Conservation (phyloP, 2,797 vertebrate species). For the Gephyroberyx darwinii region DNA sequence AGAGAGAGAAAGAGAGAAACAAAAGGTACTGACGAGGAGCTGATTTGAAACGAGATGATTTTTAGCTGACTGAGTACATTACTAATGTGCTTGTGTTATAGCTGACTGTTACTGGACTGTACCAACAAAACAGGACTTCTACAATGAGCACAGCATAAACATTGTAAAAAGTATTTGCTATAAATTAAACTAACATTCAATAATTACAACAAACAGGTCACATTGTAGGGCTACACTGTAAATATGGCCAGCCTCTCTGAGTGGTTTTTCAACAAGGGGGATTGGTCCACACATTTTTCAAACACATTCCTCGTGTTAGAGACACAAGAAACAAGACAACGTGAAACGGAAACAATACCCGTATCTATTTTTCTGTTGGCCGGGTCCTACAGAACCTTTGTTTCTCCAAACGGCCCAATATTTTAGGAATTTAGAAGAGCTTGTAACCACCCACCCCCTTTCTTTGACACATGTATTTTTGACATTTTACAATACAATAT, state of each 20-base stretch:
- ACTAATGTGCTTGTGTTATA: background rate
- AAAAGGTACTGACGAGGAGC: background rate
- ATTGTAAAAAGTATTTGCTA: background rate
- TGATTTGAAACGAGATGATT: background rate
- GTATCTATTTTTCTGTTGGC: background rate
- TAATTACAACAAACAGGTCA: too few relatives aligned
- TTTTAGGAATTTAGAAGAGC: background rate
- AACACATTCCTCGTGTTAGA: conserved; percentile 6
- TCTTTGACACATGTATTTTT: background rate
- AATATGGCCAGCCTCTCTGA: background rate
- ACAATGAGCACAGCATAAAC: background rate
- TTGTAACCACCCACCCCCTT: background rate
- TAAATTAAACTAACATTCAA: conserved; percentile 1
- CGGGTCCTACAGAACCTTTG: background rate
- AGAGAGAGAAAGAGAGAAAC: background rate
- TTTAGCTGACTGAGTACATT: background rate
- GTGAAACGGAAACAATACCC: background rate
- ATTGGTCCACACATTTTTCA: conserved; percentile 7
- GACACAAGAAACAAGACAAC: background rate
- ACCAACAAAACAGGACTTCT: background rate
- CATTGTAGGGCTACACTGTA: too few relatives aligned
- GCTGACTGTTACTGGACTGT: background rate
- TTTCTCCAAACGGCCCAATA: background rate
- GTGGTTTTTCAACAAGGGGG: background rate
- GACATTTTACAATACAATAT: conserved; percentile 7